Conservation (phyloP, 2,113 vertebrate genomes). For the Plectropomus leopardus region DNA sequence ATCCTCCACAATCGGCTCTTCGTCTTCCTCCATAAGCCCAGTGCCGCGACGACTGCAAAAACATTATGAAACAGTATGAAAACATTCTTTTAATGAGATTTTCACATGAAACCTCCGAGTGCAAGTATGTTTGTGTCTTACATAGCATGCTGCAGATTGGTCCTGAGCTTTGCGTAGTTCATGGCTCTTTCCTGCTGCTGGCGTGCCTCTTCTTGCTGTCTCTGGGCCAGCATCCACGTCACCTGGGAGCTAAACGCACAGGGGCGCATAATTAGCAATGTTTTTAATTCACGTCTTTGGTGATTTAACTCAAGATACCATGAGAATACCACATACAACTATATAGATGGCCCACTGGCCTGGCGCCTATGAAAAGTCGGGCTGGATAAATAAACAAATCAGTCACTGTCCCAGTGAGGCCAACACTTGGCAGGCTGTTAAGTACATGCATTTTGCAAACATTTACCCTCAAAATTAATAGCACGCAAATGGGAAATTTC, state of each 20-base stretch:
- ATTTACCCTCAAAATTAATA: slow-evolving; percentile 69
- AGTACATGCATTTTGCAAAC: slow-evolving; percentile 38
- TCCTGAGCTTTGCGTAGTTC: slow-evolving; percentile 99
- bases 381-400: slow-evolving; percentile 60
- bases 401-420: slow-evolving; percentile 46
- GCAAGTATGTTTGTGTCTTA: slow-evolving; percentile 79
- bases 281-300: slow-evolving; percentile 12
- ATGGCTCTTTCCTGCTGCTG: slow-evolving; percentile 98
- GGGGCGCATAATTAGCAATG: slow-evolving; percentile 17
- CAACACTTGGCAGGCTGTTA: slow-evolving; percentile 67
- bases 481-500: slow-evolving; percentile 63
- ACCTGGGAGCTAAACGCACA: slow-evolving; percentile 92
- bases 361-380: slow-evolving; percentile 36
- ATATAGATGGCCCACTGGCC: slow-evolving; percentile 41
- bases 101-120: background rate
- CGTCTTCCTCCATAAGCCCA: slow-evolving; percentile 98
- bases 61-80: slow-evolving; percentile 42
- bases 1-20: slow-evolving; percentile 99
- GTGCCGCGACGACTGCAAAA: slow-evolving; percentile 92
- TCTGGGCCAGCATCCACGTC: slow-evolving; percentile 99
- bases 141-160: slow-evolving; percentile 99
- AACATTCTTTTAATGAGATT: background rate
- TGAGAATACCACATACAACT: slow-evolving; percentile 14
- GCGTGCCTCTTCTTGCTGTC: slow-evolving; percentile 94
- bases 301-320: slow-evolving; percentile 25